Percentiles rank a stretch among this genome's conserved stretches.
These are phyloP conservation scores for Perdita meconis DNA, from an alignment of 2,888 invertebrate genomes.

Conservation along the genomic window DNA sequence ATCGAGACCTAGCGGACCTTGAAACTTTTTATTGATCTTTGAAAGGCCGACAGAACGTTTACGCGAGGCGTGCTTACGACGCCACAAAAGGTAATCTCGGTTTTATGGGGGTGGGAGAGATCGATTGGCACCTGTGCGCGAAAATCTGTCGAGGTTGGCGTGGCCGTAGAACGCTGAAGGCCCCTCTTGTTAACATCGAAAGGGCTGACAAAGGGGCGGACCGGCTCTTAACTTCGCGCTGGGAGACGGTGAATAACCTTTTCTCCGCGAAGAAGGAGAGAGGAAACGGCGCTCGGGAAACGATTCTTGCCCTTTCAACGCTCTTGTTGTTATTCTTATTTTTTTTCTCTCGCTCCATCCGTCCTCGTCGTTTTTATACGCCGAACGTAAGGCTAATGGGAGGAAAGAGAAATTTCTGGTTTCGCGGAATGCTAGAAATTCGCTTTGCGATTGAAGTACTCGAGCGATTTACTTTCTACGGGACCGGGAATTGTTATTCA, in stretches of 20 bases:
- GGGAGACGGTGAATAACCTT: conserved; percentile 58
- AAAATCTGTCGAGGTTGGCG: conserved; percentile 57
- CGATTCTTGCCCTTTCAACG: conserved; percentile 20
- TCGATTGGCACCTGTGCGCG: conserved; percentile 46
- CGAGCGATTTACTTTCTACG: conserved; percentile 2
- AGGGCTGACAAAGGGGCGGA: conserved; percentile 62
- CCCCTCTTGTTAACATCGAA: conserved; percentile 61
- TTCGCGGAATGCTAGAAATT: background rate
- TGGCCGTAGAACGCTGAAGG: conserved; percentile 40
- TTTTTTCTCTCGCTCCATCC: background rate
- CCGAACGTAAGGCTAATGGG: conserved; percentile 20
- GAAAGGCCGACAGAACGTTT: conserved; percentile 15
- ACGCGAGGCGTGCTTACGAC: conserved; percentile 12
- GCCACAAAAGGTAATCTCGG: conserved; percentile 23
- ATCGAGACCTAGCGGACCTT: conserved; percentile 9
- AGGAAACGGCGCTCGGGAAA: conserved; percentile 21
- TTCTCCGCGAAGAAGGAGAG: conserved; percentile 25
- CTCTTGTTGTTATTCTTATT: conserved; percentile 28
- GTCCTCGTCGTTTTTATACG: background rate
- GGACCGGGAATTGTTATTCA: background rate
- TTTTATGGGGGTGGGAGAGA: conserved; percentile 7
- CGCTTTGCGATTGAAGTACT: conserved; percentile 1
- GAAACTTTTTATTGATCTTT: conserved; percentile 37
- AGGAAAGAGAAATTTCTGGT: conserved; percentile 3
- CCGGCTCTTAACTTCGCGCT: conserved; percentile 52